Percentiles rank a stretch among this genome's conserved stretches.
Conservation (phyloP, 1,140 invertebrate genomes). For the Bombus superbus region DNA sequence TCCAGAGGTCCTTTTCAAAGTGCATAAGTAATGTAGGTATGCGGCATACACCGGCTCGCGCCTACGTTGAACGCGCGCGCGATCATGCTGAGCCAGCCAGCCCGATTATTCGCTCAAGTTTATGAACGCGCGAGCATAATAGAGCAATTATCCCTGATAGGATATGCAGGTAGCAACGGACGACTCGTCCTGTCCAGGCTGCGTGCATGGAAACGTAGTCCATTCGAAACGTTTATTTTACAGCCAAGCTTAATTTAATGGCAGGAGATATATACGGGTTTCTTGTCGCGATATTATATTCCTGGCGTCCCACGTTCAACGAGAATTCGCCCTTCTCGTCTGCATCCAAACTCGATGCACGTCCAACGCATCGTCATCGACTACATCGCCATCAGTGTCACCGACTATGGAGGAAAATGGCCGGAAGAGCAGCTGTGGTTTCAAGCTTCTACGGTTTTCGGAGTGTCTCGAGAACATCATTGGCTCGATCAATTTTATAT, state of each 20-base stretch:
- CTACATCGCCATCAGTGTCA: not conserved
- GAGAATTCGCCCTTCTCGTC: not conserved
- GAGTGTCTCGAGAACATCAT: not conserved
- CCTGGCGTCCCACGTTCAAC: not conserved
- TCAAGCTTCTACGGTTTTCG: not conserved
- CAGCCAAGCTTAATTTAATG: conserved; percentile 48
- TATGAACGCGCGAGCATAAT: conserved; percentile 55
- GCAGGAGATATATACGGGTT: conserved; percentile 27
- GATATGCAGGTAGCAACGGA: conserved; percentile 42
- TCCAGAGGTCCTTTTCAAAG: not conserved
- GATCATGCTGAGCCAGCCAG: not conserved
- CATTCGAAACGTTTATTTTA: conserved; percentile 55
- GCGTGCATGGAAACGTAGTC: not conserved
- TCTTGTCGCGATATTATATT: conserved; percentile 54
- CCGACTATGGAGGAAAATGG: not conserved
- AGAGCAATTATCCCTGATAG: conserved; percentile 62
- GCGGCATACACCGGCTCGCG: not conserved
- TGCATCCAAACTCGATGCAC: not conserved
- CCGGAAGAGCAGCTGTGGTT: not conserved
- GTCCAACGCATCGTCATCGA: not conserved
- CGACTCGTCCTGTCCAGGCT: conserved; percentile 1
- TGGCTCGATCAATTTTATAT: not conserved
- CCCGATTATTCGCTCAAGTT: conserved; percentile 52
- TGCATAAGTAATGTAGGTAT: not conserved
- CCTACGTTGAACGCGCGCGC: conserved; percentile 4